Conservation (phyloP, 2,113 vertebrate genomes). For the Pseudonaja textilis region DNA sequence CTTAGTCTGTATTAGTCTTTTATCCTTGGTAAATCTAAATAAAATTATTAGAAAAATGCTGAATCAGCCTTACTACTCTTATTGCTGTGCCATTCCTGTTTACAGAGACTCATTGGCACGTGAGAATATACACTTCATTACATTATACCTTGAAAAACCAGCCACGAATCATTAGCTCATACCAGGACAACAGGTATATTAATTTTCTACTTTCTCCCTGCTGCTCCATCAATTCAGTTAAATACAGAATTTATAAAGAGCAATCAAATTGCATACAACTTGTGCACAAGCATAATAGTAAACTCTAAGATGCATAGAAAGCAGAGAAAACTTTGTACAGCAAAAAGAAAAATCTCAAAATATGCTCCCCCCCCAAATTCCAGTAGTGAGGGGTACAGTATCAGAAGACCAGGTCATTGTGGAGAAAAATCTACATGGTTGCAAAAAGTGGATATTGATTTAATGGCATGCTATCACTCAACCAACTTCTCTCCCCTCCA, state of each 20-base stretch:
- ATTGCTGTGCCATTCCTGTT: not conserved
- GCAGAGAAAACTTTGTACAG: not conserved
- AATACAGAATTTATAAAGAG: not conserved
- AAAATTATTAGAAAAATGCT: not conserved
- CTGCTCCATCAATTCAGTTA: not conserved
- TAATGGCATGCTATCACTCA: not conserved
- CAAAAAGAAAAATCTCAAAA: not conserved
- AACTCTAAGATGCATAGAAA: not conserved
- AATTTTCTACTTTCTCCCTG: not conserved
- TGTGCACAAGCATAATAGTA: not conserved
- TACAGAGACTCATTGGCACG: not conserved
- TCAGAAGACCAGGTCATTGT: not conserved
- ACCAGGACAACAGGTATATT: not conserved
- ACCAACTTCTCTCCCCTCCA: not conserved
- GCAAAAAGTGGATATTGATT: not conserved
- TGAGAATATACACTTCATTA: not conserved
- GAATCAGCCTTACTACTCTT: not conserved
- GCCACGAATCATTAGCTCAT: not conserved
- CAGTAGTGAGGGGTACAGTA: not conserved
- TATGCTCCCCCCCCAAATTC: not conserved
- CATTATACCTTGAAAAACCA: not conserved
- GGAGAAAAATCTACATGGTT: not conserved
- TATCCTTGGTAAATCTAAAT: not conserved
- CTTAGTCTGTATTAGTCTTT: not conserved
- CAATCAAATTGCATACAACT: not conserved